Evolutionary conservation across 1,140 invertebrate species (phyloP).

Genomic region (Cotesia vestalis): DNA sequence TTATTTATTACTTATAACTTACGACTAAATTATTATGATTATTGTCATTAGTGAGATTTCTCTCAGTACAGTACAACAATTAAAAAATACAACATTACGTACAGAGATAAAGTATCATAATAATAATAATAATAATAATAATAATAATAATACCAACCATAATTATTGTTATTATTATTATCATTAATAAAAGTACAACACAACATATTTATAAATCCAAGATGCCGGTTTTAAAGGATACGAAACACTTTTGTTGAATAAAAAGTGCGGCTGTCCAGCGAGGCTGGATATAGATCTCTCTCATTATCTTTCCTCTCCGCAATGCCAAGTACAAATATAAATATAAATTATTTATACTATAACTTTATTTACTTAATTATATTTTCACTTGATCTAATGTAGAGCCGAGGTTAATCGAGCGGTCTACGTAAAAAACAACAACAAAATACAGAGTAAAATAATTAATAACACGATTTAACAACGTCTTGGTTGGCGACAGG

Average conservation of each 20-base stretch:
- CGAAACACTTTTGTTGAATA: not conserved
- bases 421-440: not conserved
- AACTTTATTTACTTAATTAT: not conserved
- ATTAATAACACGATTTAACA: conserved; percentile 34
- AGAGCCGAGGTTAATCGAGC: no score
- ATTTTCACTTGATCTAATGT: no score
- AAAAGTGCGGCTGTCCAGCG: conserved; percentile 6
- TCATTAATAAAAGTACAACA: no score
- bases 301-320: conserved; percentile 19
- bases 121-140: conserved; percentile 28
- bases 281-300: conserved; percentile 21
- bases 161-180: conserved; percentile 1
- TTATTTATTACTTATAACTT: no score
- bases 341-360: conserved; percentile 14
- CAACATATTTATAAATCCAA: no score
- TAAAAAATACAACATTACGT: conserved; percentile 33
- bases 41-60: conserved; percentile 50
- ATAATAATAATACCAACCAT: conserved; percentile 23
- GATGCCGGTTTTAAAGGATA: no score
- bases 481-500: conserved; percentile 25
- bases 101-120: conserved; percentile 25
- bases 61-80: conserved; percentile 44
- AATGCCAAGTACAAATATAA: not conserved
- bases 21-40: conserved; percentile 38
- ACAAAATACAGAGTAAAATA: conserved; percentile 21